A percentile compares a stretch with the other conserved stretches of the same genome.
These are phyloP conservation scores for Agapornis roseicollis DNA, from an alignment of 2,113 vertebrate genomes.

Conservation along the genomic window DNA sequence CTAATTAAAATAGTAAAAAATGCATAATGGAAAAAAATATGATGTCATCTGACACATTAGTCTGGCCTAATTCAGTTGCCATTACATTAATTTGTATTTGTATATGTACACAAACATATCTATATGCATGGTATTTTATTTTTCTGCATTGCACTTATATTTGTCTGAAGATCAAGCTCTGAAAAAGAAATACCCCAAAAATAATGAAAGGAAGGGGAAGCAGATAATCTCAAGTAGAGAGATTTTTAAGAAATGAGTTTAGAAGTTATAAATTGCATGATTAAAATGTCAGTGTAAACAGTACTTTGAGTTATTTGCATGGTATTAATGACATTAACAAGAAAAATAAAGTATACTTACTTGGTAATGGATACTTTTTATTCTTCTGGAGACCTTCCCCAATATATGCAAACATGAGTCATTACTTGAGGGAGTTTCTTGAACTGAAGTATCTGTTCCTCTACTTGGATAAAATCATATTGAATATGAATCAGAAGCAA, in stretches of 20 bases:
- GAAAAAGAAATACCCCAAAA: neutral
- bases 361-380: neutral
- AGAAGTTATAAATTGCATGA: neutral
- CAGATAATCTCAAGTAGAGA: neutral
- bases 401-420: neutral
- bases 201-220: neutral
- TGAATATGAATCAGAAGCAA: neutral
- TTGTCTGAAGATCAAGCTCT: neutral
- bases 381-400: neutral
- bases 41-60: neutral
- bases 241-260: neutral
- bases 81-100: neutral
- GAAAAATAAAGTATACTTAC: neutral
- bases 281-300: neutral
- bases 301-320: neutral
- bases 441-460: neutral
- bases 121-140: neutral
- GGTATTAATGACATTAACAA: neutral
- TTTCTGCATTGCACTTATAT: neutral
- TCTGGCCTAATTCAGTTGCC: neutral
- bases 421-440: neutral
- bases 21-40: neutral
- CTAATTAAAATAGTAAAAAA: neutral
- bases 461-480: neutral
- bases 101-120: neutral